Percentiles rank a stretch among this genome's conserved stretches.
Conservation (phyloP, 2,797 vertebrate species). For the Oryzias sinensis region DNA sequence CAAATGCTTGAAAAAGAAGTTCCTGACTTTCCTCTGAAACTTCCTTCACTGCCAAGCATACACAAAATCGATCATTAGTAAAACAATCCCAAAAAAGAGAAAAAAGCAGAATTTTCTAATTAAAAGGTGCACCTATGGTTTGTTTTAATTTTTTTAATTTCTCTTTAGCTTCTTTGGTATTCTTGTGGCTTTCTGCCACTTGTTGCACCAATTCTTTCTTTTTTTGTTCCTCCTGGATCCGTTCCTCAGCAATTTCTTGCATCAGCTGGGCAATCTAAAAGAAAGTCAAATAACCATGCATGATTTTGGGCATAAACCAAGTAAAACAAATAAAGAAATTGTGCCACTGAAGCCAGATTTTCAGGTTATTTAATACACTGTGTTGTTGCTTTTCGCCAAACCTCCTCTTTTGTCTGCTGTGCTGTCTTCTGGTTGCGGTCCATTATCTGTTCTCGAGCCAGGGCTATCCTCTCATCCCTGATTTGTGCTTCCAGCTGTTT, state of each 20-base stretch:
- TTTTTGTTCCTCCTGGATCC: constrained; percentile 78
- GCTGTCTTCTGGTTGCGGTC: constrained; percentile 83
- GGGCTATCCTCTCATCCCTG: constrained; percentile 80
- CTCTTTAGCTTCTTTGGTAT: constrained; percentile 78
- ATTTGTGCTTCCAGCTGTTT: constrained; percentile 81
- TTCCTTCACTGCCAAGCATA: constrained; percentile 82
- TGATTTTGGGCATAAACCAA: too few species aligned
- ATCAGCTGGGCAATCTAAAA: constrained; percentile 69
- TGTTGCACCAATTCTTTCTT: constrained; percentile 84
- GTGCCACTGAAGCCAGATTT: not conserved
- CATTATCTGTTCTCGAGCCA: constrained; percentile 76
- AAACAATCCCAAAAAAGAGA: not conserved
- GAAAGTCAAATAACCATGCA: not conserved
- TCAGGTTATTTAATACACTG: constrained; percentile 2
- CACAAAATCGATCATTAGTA: constrained; percentile 17
- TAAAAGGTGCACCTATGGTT: constrained; percentile 76
- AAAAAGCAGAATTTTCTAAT: not conserved
- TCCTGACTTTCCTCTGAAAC: constrained; percentile 81
- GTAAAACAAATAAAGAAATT: constrained; percentile 4
- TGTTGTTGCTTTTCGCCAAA: constrained; percentile 52
- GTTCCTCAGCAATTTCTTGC: constrained; percentile 75
- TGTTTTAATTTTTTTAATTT: constrained; percentile 83
- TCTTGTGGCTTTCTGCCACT: constrained; percentile 84
- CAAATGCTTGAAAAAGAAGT: constrained; percentile 75
- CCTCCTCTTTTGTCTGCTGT: constrained; percentile 84